These are phyloP conservation scores for Cheumatopsyche charites DNA, from an alignment of 1,140 invertebrate genomes.

Conservation along the genomic window DNA sequence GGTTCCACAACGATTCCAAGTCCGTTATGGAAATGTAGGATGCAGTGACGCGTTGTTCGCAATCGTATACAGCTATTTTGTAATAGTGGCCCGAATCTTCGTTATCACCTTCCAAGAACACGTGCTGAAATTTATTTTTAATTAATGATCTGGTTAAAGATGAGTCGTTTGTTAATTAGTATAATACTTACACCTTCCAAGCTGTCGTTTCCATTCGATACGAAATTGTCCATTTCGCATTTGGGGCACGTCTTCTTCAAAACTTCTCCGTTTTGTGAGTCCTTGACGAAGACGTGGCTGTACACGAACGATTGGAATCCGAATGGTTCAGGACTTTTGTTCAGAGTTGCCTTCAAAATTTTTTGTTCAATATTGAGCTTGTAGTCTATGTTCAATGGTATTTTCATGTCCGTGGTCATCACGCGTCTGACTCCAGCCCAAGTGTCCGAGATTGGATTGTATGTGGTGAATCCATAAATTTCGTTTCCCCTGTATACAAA, in stretches of 20 bases:
- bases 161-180: neutral
- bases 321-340: slow-evolving; percentile 49
- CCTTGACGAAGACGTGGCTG: slow-evolving; percentile 50
- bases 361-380: neutral
- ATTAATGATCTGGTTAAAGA: too few relatives aligned
- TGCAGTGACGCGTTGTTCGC: slow-evolving; percentile 48
- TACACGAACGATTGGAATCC: slow-evolving; percentile 50
- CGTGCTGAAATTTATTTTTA: slow-evolving; percentile 42
- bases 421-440: slow-evolving; percentile 53
- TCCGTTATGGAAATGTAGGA: neutral
- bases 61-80: slow-evolving; percentile 50
- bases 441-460: slow-evolving; percentile 54
- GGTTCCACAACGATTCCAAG: neutral
- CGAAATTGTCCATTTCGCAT: slow-evolving; percentile 49
- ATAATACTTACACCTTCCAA: slow-evolving; percentile 49
- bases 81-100: slow-evolving; percentile 52
- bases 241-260: slow-evolving; percentile 48
- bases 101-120: slow-evolving; percentile 45
- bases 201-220: slow-evolving; percentile 50
- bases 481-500: slow-evolving; percentile 29
- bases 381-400: slow-evolving; percentile 49
- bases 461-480: slow-evolving; percentile 50
- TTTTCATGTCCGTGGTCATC: slow-evolving; percentile 47
- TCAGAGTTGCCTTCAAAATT: neutral
- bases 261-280: slow-evolving; percentile 50